Percentiles rank a stretch among this genome's conserved stretches.
phyloP scores from a whole-genome alignment of 2,113 vertebrate genomes.

The Trematocara macrostoma region DNA sequence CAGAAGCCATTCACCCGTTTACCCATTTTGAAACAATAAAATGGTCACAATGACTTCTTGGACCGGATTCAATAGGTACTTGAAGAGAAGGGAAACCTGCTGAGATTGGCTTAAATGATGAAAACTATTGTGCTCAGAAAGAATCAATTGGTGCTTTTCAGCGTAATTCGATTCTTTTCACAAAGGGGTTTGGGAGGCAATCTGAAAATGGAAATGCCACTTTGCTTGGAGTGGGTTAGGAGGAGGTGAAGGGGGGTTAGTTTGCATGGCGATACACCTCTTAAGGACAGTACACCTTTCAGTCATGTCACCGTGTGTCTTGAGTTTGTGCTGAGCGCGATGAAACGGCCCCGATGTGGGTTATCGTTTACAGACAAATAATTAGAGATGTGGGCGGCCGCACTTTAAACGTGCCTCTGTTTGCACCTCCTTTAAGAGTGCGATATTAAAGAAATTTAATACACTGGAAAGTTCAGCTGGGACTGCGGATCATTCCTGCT shows the following conservation, averaged over 20 bases:
- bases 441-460: constrained; percentile 13
- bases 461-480: neutral
- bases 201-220: constrained; percentile 73
- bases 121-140: constrained; percentile 67
- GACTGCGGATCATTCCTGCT: neutral
- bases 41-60: constrained; percentile 41
- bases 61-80: constrained; percentile 57
- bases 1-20: constrained; percentile 46
- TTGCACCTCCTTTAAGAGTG: constrained; percentile 16
- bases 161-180: constrained; percentile 70
- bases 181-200: constrained; percentile 67
- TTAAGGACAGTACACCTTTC: constrained; percentile 25
- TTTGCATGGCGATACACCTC: constrained; percentile 49
- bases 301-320: constrained; percentile 1
- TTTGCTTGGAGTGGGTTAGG: constrained; percentile 39
- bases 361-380: constrained; percentile 38
- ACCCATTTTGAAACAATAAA: constrained; percentile 60
- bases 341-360: constrained; percentile 21
- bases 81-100: constrained; percentile 45
- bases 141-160: constrained; percentile 72
- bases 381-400: constrained; percentile 10
- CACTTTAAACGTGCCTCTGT: constrained; percentile 5
- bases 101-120: constrained; percentile 65
- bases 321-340: constrained; percentile 42
- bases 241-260: neutral